Percentiles rank a stretch among this genome's conserved stretches.
Conservation (phyloP, 2,888 invertebrate species). For the Pristionchus fissidentatus region DNA sequence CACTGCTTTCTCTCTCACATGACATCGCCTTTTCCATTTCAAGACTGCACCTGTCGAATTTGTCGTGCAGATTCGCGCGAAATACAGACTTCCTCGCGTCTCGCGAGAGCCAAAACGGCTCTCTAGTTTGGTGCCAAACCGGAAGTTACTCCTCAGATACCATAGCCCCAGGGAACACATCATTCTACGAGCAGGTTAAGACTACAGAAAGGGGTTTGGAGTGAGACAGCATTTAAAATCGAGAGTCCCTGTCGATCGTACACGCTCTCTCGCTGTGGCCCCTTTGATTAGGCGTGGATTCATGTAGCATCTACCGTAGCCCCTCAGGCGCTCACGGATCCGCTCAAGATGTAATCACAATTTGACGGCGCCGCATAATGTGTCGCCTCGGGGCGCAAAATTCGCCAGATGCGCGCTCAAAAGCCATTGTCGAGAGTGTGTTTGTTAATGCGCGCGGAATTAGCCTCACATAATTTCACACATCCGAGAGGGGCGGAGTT, state of each 20-base stretch:
- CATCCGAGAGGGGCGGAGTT: not conserved
- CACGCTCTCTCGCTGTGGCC: not conserved
- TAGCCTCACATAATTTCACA: not conserved
- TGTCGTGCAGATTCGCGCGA: too few species aligned
- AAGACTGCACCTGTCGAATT: too few species aligned
- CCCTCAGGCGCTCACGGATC: not conserved
- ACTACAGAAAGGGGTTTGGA: not conserved
- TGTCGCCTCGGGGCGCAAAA: not conserved
- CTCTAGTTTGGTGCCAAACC: too few species aligned
- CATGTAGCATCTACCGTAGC: constrained; percentile 28
- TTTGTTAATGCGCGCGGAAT: not conserved
- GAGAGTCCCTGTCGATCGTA: not conserved
- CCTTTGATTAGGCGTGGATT: too few species aligned
- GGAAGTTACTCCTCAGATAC: not conserved
- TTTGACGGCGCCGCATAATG: constrained; percentile 23
- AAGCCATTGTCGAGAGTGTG: not conserved
- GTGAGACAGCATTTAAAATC: not conserved
- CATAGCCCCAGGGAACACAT: not conserved
- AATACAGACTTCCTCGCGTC: too few species aligned
- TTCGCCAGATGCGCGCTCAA: constrained; percentile 5
- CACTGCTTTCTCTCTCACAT: too few species aligned
- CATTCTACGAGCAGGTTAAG: not conserved
- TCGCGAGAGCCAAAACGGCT: too few species aligned
- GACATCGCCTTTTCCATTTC: too few species aligned
- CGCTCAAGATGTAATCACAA: not conserved